Base-by-base conservation (phyloP, 1,140 invertebrate genomes). In the Eciton burchellii region DNA sequence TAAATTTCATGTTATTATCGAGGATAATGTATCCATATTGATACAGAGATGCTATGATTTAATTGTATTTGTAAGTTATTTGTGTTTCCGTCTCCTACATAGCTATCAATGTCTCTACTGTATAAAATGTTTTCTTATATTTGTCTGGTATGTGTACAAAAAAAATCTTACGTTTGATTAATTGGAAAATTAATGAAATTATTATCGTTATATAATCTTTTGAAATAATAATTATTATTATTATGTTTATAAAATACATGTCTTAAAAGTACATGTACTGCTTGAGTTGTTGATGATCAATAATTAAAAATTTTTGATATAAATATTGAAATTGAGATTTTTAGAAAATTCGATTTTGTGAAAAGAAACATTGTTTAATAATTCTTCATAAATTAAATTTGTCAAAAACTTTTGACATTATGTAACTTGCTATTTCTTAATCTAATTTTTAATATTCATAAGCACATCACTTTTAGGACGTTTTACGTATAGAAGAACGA, bases 31-130 rank as follows among this genome's bases (percentile, higher is more conserved):
- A 9, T 3, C n/a, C 19, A 45, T 70, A 43, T 70, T 11, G n/a
- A 9, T 29, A 41, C 11, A 43, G 21, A 68, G 21, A 0, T 65
- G 19, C 47, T 43, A 79, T 68, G 26, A 56, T 57, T 59, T 43
- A 26, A 76, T 76, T 68, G 54, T 62, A n/a, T 63, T 81, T 24
- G 9, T 65, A 56, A 82, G 16, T 63, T 45, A 63, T 76, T 65
- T 76, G 59, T 74, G 49, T 41, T 73, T n/a, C 45, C 43, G 59
- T 82, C 35, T 26, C 26, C 35, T 76, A 81, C 29, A 41, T 72
- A 74, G 81, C 81, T 82, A 76, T 74, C 62, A 82, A 74, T 82
- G 81, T 82, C 63, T 74, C 4, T 76, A 59, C 81, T 56, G n/a
- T 76, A 82, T 54, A 82, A 63, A 35, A 35, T 66, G 63, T 66